Conservation (phyloP, 2,888 invertebrate genomes). For the Orthosia gothica region DNA sequence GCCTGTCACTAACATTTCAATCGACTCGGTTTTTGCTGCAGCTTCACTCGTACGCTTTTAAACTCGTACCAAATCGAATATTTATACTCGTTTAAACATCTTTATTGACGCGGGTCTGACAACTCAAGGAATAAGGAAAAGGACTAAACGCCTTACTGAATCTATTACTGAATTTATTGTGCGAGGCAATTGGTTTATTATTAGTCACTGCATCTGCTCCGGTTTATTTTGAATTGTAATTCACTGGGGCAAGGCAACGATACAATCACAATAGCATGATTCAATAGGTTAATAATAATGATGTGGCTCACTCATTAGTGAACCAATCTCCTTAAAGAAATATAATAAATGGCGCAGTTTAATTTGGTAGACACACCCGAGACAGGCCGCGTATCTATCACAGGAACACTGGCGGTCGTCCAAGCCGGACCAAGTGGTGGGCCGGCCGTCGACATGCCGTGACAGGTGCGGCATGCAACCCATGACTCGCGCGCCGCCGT, state of each 20-base stretch:
- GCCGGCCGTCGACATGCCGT: slow-evolving; percentile 87
- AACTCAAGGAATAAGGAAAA: slow-evolving; percentile 82
- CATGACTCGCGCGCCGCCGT: slow-evolving; percentile 85
- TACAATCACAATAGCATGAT: slow-evolving; percentile 63
- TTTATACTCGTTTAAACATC: slow-evolving; percentile 89
- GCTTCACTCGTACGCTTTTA: slow-evolving; percentile 83
- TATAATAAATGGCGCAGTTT: slow-evolving; percentile 90
- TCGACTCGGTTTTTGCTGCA: slow-evolving; percentile 87
- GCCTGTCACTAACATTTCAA: slow-evolving; percentile 91
- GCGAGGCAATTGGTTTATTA: slow-evolving; percentile 44
- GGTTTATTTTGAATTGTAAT: slow-evolving; percentile 45
- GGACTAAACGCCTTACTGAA: slow-evolving; percentile 76
- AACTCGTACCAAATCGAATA: slow-evolving; percentile 85
- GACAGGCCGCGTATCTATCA: slow-evolving; percentile 89
- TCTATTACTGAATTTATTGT: slow-evolving; percentile 60
- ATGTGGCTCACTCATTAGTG: slow-evolving; percentile 84
- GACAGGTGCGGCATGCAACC: slow-evolving; percentile 91
- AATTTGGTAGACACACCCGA: slow-evolving; percentile 90
- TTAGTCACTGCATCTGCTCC: slow-evolving; percentile 31
- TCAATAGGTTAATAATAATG: slow-evolving; percentile 72
- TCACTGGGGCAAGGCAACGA: slow-evolving; percentile 53
- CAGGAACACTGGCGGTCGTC: slow-evolving; percentile 86
- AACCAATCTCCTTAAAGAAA: slow-evolving; percentile 86
- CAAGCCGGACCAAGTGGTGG: slow-evolving; percentile 89
- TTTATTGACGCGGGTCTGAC: slow-evolving; percentile 89